These are phyloP conservation scores for Ophion ellenae DNA, from an alignment of 2,888 invertebrate genomes.

Conservation along the genomic window DNA sequence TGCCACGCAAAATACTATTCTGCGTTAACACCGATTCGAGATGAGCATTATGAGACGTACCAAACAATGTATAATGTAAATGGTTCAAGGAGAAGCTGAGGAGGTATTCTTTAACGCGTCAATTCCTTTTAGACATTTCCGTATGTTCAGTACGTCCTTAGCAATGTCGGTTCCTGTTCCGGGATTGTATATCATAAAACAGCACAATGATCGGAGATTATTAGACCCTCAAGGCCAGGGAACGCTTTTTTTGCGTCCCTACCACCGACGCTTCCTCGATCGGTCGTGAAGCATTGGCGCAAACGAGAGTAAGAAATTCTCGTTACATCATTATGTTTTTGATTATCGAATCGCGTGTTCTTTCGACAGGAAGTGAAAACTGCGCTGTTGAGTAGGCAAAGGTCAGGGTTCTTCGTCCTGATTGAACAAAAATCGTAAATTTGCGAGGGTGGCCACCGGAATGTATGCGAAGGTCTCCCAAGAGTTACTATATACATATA, in stretches of 20 bases:
- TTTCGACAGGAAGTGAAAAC: slow-evolving; percentile 2
- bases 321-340: not conserved
- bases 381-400: not conserved
- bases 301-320: not conserved
- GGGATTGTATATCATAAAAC: not conserved
- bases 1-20: not conserved
- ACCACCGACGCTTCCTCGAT: not conserved
- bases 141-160: not conserved
- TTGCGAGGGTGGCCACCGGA: not conserved
- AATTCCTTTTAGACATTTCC: not conserved
- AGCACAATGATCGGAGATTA: not conserved
- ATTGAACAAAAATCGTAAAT: not conserved
- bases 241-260: not conserved
- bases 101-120: not conserved
- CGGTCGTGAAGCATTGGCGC: slow-evolving; percentile 9
- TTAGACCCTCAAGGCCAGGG: slow-evolving; percentile 21
- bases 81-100: not conserved
- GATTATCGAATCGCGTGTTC: not conserved
- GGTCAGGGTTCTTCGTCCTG: slow-evolving; percentile 2
- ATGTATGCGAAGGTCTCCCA: not conserved
- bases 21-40: not conserved
- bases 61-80: not conserved
- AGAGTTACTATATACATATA: not conserved
- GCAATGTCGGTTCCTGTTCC: not conserved
- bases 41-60: not conserved